Conservation (phyloP, 2,797 vertebrate genomes). For the Hipposideros larvatus region DNA sequence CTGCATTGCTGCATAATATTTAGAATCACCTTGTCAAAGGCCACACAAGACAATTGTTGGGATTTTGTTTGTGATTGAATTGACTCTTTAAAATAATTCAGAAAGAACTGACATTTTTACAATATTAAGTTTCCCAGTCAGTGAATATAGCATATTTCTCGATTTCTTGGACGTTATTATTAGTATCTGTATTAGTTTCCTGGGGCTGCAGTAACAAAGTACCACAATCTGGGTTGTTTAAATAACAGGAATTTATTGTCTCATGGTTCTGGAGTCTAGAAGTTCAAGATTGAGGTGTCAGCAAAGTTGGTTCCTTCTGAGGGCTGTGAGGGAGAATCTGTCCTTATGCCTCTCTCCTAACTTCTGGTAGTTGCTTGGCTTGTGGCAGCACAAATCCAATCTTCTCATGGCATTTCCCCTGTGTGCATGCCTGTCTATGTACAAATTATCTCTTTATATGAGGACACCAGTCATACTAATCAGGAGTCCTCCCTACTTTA, state of each 20-base stretch:
- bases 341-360: background rate
- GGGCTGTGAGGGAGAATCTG: background rate
- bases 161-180: background rate
- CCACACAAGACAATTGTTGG: background rate
- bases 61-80: background rate
- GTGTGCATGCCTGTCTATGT: background rate
- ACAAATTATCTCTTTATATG: background rate
- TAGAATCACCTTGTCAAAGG: constrained; percentile 33
- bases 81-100: too few relatives aligned
- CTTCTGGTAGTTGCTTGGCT: background rate
- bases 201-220: background rate
- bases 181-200: background rate
- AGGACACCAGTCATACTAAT: background rate
- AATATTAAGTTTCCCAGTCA: background rate
- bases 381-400: background rate
- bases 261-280: constrained; percentile 21
- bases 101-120: background rate
- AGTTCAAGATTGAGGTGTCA: background rate
- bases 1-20: background rate
- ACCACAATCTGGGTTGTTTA: background rate
- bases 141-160: background rate
- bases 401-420: background rate
- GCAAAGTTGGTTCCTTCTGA: too few relatives aligned
- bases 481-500: background rate
- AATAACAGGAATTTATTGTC: background rate